Base-by-base conservation (phyloP, 2,113 vertebrate genomes). In the Nothoprocta perdicaria region DNA sequence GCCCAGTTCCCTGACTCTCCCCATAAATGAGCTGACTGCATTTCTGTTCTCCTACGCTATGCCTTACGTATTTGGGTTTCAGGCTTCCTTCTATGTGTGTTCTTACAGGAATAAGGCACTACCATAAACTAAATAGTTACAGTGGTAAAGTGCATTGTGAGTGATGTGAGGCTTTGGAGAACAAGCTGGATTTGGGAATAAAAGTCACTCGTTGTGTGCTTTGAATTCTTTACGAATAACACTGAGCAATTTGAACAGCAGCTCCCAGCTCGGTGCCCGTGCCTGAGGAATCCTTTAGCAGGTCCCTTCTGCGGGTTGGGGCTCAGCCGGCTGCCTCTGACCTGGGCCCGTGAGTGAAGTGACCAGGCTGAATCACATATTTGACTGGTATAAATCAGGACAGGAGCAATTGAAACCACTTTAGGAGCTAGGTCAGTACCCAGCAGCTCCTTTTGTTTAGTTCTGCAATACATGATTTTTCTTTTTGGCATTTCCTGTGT, bases 201-300 rank as follows among this genome's bases (percentile, higher is more conserved):
- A 84, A 92, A 62, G 76, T 26, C 23, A 18, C 46, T 50, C 40
- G 74, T 38, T 40, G n/a, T 31, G 35, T 12, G 16, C 10, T 38
- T n/a, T 43, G 33, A 12, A 14, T 66, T 74, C 50, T 8, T 3
- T 53, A n/a, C 2, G 5, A 69, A 33, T 61, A 65, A 76, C 0
- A 76, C 0, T 1, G 27, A 23, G 8, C 57, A 7, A 62, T 80
- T 63, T 48, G 14, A 41, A 0, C 7, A 55, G 0, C 19, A 72
- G 33, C 57, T 50, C n/a, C 16, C 60, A 12, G 48, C 55, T 45
- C 10, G 21, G 48, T 48, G 48, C 48, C 21, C 21, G 9, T 48
- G 19, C 48, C 48, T 1, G 1, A 17, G 17, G 26, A 5, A 2
- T 31, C 88, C 50, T 27, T 0, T 31, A 23, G 53, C 21, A 3